Percentiles rank a stretch among this genome's conserved stretches.
These are phyloP conservation scores for Sander lucioperca DNA, from an alignment of 2,113 vertebrate genomes.

Conservation along the genomic window DNA sequence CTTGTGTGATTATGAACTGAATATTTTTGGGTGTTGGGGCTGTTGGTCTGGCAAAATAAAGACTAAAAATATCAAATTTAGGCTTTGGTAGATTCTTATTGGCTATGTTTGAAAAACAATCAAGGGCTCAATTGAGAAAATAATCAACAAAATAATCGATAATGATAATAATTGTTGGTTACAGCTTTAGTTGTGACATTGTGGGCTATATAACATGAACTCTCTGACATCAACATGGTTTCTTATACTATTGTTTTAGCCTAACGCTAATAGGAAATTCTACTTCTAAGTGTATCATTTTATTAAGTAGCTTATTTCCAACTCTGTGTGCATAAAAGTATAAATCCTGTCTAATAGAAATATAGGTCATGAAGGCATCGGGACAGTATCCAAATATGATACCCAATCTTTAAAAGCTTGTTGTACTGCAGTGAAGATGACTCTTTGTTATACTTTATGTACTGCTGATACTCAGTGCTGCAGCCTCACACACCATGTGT, in stretches of 20 bases:
- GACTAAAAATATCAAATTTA: too few relatives aligned
- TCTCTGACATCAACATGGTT: not conserved
- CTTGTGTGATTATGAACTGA: too few relatives aligned
- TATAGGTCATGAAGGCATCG: too few relatives aligned
- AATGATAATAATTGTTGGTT: too few relatives aligned
- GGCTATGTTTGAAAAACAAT: too few relatives aligned
- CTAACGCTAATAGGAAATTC: too few relatives aligned
- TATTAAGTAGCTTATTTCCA: not conserved
- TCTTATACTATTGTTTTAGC: not conserved
- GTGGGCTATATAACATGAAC: not conserved
- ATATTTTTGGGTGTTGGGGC: too few relatives aligned
- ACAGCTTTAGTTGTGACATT: too few relatives aligned
- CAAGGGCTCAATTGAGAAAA: too few relatives aligned
- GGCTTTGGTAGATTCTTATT: too few relatives aligned
- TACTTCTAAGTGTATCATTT: not conserved
- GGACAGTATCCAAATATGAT: not conserved
- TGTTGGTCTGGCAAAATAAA: too few relatives aligned
- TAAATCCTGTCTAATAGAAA: not conserved
- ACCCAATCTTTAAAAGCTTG: not conserved
- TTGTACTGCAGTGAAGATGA: not conserved
- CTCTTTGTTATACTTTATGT: not conserved
- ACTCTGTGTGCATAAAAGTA: not conserved
- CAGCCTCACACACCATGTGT: slow-evolving; percentile 6
- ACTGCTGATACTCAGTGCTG: slow-evolving; percentile 1
- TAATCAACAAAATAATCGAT: too few relatives aligned